Percentiles rank a stretch among this genome's conserved stretches.
phyloP scores from a whole-genome alignment of 2,888 invertebrate species.

The Cataglyphis rosenhaueri region DNA sequence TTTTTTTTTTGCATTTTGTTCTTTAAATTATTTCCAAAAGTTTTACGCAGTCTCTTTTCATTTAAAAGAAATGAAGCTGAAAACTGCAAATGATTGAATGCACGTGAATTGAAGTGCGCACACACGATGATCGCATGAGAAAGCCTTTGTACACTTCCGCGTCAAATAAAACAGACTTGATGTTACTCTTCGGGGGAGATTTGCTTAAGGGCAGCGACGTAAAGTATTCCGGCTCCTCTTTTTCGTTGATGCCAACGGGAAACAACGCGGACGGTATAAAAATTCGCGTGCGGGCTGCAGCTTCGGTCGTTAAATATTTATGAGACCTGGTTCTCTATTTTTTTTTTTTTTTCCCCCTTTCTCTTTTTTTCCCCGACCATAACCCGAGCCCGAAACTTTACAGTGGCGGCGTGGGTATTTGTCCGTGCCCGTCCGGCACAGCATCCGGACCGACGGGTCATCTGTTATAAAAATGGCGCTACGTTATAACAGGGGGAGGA shows the following conservation, averaged over 20 bases:
- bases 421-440: slow-evolving; percentile 70
- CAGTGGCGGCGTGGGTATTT: slow-evolving; percentile 66
- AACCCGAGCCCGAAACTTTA: slow-evolving; percentile 63
- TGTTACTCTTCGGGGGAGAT: slow-evolving; percentile 6
- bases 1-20: not conserved
- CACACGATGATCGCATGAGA: slow-evolving; percentile 3
- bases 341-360: not conserved
- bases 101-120: not conserved
- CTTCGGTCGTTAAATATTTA: slow-evolving; percentile 66
- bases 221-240: slow-evolving; percentile 56
- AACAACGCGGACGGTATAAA: slow-evolving; percentile 56
- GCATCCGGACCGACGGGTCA: slow-evolving; percentile 67
- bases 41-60: not conserved
- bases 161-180: slow-evolving; percentile 3
- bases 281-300: slow-evolving; percentile 57
- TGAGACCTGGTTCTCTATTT: slow-evolving; percentile 53
- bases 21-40: not conserved
- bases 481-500: slow-evolving; percentile 64
- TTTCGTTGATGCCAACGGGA: slow-evolving; percentile 51
- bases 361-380: slow-evolving; percentile 17
- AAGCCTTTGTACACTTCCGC: slow-evolving; percentile 25
- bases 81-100: not conserved
- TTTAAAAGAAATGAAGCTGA: not conserved
- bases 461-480: slow-evolving; percentile 73
- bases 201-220: slow-evolving; percentile 51